Evolutionary conservation across 2,113 vertebrate genomes (phyloP).

Genomic region (Nothobranchius furzeri): DNA sequence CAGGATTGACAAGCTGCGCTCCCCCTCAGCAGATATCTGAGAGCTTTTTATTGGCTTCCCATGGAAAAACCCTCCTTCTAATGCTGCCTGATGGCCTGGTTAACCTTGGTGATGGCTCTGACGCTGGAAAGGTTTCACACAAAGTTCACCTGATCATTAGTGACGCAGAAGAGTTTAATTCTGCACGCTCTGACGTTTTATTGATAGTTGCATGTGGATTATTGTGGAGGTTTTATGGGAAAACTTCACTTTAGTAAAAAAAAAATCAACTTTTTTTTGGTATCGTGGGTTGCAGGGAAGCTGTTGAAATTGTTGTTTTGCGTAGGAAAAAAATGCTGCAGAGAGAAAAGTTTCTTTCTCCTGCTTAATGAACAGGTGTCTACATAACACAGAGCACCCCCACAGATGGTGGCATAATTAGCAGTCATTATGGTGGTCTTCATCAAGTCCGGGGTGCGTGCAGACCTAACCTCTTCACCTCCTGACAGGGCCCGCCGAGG

Average conservation of each 20-base stretch:
- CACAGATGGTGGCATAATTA: slow-evolving; percentile 81
- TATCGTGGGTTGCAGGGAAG: neutral
- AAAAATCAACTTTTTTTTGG: slow-evolving; percentile 12
- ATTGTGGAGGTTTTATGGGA: slow-evolving; percentile 20
- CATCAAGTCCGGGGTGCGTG: slow-evolving; percentile 68
- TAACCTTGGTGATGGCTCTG: slow-evolving; percentile 74
- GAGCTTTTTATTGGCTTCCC: slow-evolving; percentile 75
- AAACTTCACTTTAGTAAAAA: slow-evolving; percentile 4
- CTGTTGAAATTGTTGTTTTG: slow-evolving; percentile 12
- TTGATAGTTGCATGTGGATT: slow-evolving; percentile 49
- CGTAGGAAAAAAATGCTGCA: slow-evolving; percentile 13
- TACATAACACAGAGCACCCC: slow-evolving; percentile 79
- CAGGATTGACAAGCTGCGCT: slow-evolving; percentile 77
- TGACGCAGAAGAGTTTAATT: slow-evolving; percentile 49
- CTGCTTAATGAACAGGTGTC: slow-evolving; percentile 80
- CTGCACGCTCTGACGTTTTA: slow-evolving; percentile 48
- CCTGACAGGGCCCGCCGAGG: slow-evolving; percentile 68
- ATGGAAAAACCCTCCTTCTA: slow-evolving; percentile 73
- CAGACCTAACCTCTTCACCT: slow-evolving; percentile 77
- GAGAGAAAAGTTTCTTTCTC: slow-evolving; percentile 66
- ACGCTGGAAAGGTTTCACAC: slow-evolving; percentile 73
- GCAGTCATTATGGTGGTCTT: slow-evolving; percentile 79
- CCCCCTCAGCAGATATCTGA: slow-evolving; percentile 79
- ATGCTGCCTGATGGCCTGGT: slow-evolving; percentile 71
- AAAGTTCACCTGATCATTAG: slow-evolving; percentile 76